Base-by-base conservation (phyloP, 2,888 invertebrate species). In the Choreutis nemorana region DNA sequence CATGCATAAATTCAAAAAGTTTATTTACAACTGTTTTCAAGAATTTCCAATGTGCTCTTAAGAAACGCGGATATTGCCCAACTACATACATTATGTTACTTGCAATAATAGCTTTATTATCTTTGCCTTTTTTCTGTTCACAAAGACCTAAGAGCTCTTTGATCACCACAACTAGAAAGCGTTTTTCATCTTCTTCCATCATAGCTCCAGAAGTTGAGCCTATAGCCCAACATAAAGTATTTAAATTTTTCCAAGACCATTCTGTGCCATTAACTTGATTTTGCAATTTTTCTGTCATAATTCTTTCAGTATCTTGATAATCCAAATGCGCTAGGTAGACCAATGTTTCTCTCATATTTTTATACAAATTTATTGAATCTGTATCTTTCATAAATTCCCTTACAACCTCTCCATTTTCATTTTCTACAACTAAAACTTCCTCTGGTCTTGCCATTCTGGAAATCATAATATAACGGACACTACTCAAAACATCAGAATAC, bases 81-180 rank as follows among this genome's bases (percentile, higher is more conserved):
- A 99, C 99, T 34, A 99, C 98, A 75, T 99, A 98, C 99, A 99
- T 99, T 40, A 99, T 99, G 77, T 99, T 99, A 41, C 97, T 97
- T 9, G 99, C 99, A 55, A 99, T 97, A 44, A 99, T 99, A 33
- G 99, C 99, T 77, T 99, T 99, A 77, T 99, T 99, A 78, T 99
- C 98, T 81, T 99, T 99, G 29, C 97, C 88, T 48, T 98, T 90
- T 66, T 99, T 99, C 70, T 98, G 98, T 63, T 97, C 97, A 72
- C 99, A 99, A 28, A 99, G 79, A 1, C 97, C 98, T 37, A 99
- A 82, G 34, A 99, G 83, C 75, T 99, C 98, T 77, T 94, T 97
- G 41, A 99, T 99, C 26, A 99, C 99, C 30, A 97, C 96, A 31
- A 99, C 99, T 48, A 99, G 83, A 77, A 99, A 99, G 28, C 98